Evolutionary conservation across 2,113 vertebrate species (phyloP), one percentile per base, ranked within the genome.

Genomic region (Larimichthys crocea): DNA sequence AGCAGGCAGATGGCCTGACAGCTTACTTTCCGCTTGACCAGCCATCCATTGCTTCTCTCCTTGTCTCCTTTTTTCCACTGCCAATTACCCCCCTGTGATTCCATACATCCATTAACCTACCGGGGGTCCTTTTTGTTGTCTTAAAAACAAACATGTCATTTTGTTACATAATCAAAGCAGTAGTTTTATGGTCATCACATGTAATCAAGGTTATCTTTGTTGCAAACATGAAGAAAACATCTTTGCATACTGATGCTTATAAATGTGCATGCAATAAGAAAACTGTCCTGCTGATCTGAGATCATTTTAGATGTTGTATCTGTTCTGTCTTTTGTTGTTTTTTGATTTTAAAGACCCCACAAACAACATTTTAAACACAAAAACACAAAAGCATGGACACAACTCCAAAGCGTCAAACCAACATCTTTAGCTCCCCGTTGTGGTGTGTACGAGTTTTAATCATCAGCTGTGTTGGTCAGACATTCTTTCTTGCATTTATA

Each of bases 11-110:
- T 60, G 79, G 85, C 77, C 86, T 75, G 77, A 81, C 66, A 17
- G 82, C 84, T 90, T 86, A 82, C 86, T 87, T 89, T 90, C 3
- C 3, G 76, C 89, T 90, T 90, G 87, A 88, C 74, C 79, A 79
- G 63, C 79, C 82, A 83, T 71, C 70, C 83, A 60, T 74, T 48
- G 15, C 74, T 35, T 35, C 77, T 82, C 48, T 44, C 70, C 20
- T 56, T 16, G 2, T 67, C 60, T 84, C 48, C 48, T 82, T 61
- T 63, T 29, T 84, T 67, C 78, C 31, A 35, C 77, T 69, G 56
- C 53, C 50, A 35, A 49, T 76, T 79, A 75, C 29, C n/a, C 50
- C 24, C 52, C 71, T 31, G 63, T 75, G 65, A 16, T 17, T 62
- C 10, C 29, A 29, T 53, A 49, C 10, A 14, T 19, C 63, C 50